Evolutionary conservation across 2,888 invertebrate species (phyloP), one percentile per base, ranked within the genome.

Genomic region (Cylloceria caligata): DNA sequence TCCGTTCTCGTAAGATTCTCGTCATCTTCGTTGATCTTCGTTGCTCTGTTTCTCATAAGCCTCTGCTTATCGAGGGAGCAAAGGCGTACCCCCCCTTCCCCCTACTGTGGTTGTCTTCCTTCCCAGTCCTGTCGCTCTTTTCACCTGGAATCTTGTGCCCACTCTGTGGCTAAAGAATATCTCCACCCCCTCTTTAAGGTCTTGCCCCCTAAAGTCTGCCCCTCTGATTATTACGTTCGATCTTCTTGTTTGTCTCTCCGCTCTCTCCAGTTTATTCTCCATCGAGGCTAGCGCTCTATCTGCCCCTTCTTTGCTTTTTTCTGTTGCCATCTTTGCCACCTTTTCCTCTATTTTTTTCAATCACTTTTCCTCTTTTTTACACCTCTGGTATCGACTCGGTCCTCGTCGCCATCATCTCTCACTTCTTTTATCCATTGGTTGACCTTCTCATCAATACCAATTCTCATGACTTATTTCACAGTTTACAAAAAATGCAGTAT

Each of bases 231-330:
- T 19, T 0, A 68, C 34, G 19, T 68, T 68, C 3, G 49, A 4
- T 34, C 49, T 34, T 19, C 67, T 68, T 36, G 49, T 9, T 47
- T 68, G 67, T n/a, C 67, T 30, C 16, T 49, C 67, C 13, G 30
- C 16, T 13, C 9, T 68, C 19, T 68, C 67, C 2, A 68, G 24
- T 19, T 49, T 49, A 3, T 2, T 19, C 2, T 68, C 52, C n/a
- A 68, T 36, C 9, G 11, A 47, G 13, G 27, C 45, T 16, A 68
- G n/a, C 1, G 11, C 6, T 52, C 30, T 52, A 2, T 34, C 49
- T 7, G 67, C 36, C 13, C 11, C n/a, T n/a, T n/a, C n/a, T n/a
- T n/a, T n/a, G n/a, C n/a, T n/a, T n/a, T n/a, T n/a, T n/a, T n/a
- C n/a, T 49, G 5, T 49, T 36, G 67, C 47, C 1, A 68, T 68